Evolutionary conservation across 1,140 invertebrate species (phyloP).

Genomic region (Drosophila simulans): DNA sequence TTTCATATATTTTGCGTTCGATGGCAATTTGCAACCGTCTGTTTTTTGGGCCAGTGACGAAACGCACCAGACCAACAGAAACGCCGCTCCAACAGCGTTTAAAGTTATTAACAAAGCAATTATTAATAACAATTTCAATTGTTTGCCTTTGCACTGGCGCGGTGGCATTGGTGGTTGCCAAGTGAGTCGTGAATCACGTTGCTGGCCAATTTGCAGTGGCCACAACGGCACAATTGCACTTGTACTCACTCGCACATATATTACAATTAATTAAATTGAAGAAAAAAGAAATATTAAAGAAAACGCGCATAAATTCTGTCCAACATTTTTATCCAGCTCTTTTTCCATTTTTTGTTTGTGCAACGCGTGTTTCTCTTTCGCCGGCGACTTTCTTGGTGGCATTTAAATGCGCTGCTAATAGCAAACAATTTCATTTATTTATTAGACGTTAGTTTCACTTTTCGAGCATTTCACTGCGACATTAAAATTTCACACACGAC

Average conservation of each 20-base stretch:
- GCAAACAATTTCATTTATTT: conserved; percentile 83
- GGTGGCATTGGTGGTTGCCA: conserved; percentile 42
- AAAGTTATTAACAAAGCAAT: conserved; percentile 76
- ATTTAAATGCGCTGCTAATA: conserved; percentile 79
- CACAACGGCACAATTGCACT: conserved; percentile 22
- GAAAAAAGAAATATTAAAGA: background rate
- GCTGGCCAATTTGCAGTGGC: conserved; percentile 19
- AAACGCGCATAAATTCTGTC: conserved; percentile 70
- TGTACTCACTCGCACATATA: conserved; percentile 41
- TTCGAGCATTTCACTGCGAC: conserved; percentile 78
- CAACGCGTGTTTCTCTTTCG: conserved; percentile 23
- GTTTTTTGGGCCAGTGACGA: conserved; percentile 64
- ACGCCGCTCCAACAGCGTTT: conserved; percentile 32
- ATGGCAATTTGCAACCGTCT: conserved; percentile 55
- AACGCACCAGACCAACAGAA: conserved; percentile 24
- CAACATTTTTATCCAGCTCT: conserved; percentile 48
- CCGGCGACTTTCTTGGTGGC: conserved; percentile 49
- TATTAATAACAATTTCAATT: conserved; percentile 76
- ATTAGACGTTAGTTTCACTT: conserved; percentile 79
- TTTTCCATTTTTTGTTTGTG: conserved; percentile 2
- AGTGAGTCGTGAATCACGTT: conserved; percentile 60
- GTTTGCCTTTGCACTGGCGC: conserved; percentile 53
- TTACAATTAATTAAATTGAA: conserved; percentile 77
- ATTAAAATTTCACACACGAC: conserved; percentile 73
- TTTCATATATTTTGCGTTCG: conserved; percentile 2